Evolutionary conservation across 2,113 vertebrate species (phyloP).

Genomic region (Cricetomys ansorgei): DNA sequence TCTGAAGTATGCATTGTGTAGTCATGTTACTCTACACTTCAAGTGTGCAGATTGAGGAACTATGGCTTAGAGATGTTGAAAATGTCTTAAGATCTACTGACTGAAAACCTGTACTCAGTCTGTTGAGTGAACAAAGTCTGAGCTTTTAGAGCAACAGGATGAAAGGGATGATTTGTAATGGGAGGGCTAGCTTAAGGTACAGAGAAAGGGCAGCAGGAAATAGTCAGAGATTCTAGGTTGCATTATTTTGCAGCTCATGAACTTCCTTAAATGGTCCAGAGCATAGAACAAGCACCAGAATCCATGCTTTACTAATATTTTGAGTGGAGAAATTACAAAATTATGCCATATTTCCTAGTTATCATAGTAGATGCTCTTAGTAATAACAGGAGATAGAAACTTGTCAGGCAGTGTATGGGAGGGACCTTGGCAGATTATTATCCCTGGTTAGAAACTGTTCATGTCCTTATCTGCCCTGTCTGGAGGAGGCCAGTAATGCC

Average conservation of each 20-base stretch:
- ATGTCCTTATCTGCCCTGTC: not conserved
- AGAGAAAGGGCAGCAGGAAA: fast-evolving
- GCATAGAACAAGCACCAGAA: not conserved
- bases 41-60: not conserved
- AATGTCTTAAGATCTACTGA: not conserved
- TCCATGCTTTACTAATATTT: not conserved
- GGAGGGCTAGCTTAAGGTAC: not conserved
- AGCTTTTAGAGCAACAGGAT: not conserved
- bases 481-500: not conserved
- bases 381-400: not conserved
- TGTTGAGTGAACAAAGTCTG: not conserved
- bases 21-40: fast-evolving
- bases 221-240: not conserved
- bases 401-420: not conserved
- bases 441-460: not conserved
- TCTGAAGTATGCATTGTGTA: not conserved
- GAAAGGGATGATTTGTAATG: not conserved
- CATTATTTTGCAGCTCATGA: not conserved
- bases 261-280: not conserved
- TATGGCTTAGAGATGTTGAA: not conserved
- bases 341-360: not conserved
- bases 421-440: not conserved
- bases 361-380: not conserved
- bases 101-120: not conserved
- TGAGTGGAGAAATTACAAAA: not conserved